Conservation (phyloP, 2,113 vertebrate genomes). For the Aptenodytes patagonicus region DNA sequence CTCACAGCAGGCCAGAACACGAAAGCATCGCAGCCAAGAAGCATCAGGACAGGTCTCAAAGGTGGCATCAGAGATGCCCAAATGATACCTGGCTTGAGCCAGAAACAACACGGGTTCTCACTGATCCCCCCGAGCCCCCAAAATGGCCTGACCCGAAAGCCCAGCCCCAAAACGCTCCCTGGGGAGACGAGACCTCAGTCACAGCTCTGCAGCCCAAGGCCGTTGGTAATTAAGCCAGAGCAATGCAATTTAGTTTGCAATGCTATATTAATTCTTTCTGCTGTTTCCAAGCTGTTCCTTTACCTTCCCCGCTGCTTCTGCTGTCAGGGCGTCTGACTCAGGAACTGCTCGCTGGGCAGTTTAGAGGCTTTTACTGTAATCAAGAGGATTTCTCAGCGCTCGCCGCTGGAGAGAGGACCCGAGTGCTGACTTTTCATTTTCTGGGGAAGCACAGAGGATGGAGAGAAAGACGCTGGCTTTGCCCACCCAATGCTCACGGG, state of each 20-base stretch:
- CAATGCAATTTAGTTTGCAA: not conserved
- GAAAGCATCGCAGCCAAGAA: not conserved
- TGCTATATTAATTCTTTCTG: not conserved
- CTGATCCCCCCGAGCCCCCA: not conserved
- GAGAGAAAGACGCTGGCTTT: not conserved
- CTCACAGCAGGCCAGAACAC: not conserved
- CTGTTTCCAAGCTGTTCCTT: slow-evolving; percentile 36
- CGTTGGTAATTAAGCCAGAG: fast-evolving
- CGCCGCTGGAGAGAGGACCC: not conserved
- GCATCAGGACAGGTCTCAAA: not conserved
- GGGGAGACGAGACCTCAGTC: fast-evolving
- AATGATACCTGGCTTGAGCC: not conserved
- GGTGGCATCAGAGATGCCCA: not conserved
- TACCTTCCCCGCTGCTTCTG: slow-evolving; percentile 11
- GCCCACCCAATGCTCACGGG: fast-evolving
- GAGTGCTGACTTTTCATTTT: not conserved
- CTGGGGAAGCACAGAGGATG: fast-evolving
- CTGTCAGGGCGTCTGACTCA: not conserved
- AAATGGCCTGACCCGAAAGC: not conserved
- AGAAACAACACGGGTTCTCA: not conserved
- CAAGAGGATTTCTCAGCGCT: not conserved
- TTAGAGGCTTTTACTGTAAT: slow-evolving; percentile 9
- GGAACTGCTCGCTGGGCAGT: not conserved
- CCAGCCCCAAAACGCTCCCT: not conserved
- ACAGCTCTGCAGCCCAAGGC: not conserved